Conservation (phyloP, 2,888 invertebrate genomes). For the Branchipolynoe longqiensis region DNA sequence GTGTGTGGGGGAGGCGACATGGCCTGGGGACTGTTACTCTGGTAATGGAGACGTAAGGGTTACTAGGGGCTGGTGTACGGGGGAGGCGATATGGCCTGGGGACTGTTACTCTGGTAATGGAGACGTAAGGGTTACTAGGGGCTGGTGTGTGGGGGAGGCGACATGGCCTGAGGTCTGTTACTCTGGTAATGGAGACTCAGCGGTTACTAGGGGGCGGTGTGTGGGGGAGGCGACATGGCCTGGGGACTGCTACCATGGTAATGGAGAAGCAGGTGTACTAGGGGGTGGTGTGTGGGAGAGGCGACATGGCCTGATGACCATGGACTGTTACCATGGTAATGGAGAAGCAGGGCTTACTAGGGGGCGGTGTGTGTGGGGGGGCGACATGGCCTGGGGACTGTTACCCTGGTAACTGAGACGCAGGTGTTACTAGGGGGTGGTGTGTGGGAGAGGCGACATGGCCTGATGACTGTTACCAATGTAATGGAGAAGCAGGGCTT, state of each 20-base stretch:
- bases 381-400: slow-evolving; percentile 86
- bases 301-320: too few relatives aligned
- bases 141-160: too few relatives aligned
- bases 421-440: slow-evolving; percentile 70
- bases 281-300: too few relatives aligned
- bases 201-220: too few relatives aligned
- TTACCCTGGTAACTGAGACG: slow-evolving; percentile 77
- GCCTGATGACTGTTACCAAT: slow-evolving; percentile 91
- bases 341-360: background rate
- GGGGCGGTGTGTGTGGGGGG: too few relatives aligned
- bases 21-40: slow-evolving; percentile 91
- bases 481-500: slow-evolving; percentile 93
- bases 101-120: slow-evolving; percentile 82
- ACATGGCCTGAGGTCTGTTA: too few relatives aligned
- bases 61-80: too few relatives aligned
- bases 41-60: slow-evolving; percentile 94
- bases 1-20: slow-evolving; percentile 90
- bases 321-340: slow-evolving; percentile 81
- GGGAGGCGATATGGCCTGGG: slow-evolving; percentile 87
- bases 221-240: too few relatives aligned
- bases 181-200: too few relatives aligned
- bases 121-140: too few relatives aligned
- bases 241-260: too few relatives aligned
- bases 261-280: too few relatives aligned
- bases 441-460: slow-evolving; percentile 91